These are phyloP conservation scores for Daktulosphaira vitifoliae DNA, from an alignment of 1,140 invertebrate species.

Conservation along the genomic window DNA sequence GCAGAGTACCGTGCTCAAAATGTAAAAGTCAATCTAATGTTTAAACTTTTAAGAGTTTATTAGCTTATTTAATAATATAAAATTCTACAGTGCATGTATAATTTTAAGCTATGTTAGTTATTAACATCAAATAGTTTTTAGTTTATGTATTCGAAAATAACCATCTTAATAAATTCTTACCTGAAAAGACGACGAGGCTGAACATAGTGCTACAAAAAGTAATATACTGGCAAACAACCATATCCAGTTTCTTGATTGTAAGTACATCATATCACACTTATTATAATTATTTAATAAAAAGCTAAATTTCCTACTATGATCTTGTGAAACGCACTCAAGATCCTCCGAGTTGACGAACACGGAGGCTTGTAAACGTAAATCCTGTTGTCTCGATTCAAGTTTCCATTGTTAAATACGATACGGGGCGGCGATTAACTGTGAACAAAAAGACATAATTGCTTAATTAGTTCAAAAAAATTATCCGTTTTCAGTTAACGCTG, in stretches of 20 bases:
- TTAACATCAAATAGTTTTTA: too few relatives aligned
- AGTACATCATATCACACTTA: conserved; percentile 5
- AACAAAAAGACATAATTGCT: conserved; percentile 24
- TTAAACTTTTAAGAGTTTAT: too few relatives aligned
- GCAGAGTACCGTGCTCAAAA: too few relatives aligned
- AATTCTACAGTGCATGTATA: too few relatives aligned
- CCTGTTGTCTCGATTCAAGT: conserved; percentile 13
- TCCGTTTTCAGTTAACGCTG: too few relatives aligned
- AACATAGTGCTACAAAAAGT: background rate
- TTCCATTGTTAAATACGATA: conserved; percentile 29
- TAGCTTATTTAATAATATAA: too few relatives aligned
- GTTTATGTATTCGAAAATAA: too few relatives aligned
- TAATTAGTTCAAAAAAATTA: conserved; percentile 4
- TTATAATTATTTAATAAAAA: conserved; percentile 5
- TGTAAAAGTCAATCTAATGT: too few relatives aligned
- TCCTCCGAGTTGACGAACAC: background rate
- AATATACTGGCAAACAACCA: background rate
- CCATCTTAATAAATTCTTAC: too few relatives aligned
- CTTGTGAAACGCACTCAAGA: background rate
- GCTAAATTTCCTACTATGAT: background rate
- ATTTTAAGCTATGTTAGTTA: too few relatives aligned
- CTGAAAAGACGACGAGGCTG: background rate
- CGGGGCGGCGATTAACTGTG: conserved; percentile 1
- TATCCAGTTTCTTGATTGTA: conserved; percentile 22
- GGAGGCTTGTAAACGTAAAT: conserved; percentile 7